Evolutionary conservation across 2,113 vertebrate genomes (phyloP), one percentile per base, ranked within the genome.

Genomic region (Tragelaphus imberbis): DNA sequence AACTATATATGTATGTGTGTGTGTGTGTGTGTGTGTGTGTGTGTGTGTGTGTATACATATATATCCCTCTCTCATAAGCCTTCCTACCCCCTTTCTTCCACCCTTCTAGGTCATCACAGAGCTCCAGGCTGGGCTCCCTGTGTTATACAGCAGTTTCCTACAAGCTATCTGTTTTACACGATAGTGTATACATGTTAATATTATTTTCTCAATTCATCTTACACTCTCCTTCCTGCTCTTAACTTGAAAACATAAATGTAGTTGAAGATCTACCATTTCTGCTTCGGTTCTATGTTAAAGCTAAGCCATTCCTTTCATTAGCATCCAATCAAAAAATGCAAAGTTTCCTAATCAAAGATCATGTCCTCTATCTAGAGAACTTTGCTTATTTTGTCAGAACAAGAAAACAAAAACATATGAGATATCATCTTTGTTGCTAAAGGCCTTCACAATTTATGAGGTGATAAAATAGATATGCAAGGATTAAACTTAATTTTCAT

Each of bases 391-490:
- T 68, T 84, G 77, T 16, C 55, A 63, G 92, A 95, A 68, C 11
- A 84, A 84, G 49, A 92, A 89, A 85, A 77, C 44, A 95, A 95
- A 88, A 68, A 51, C 15, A 55, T 33, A 7, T 30, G 28, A 90
- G 49, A 27, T 51, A 15, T 53, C 23, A 81, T 77, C 2, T 49
- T 40, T 91, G 23, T 21, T 47, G 17, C 59, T 53, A 65, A 71
- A 90, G 71, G 44, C 30, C 79, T 84, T 94, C 79, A 56, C 55
- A 75, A 91, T 75, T 91, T 53, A 96, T 40, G 16, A 87, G 30
- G 8, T 94, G n/a, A 68, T 56, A 80, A 91, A 63, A 55, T 84
- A 19, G 30, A 77, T 16, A 58, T 2, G 8, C 6, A 92, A 23
- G 33, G 49, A 30, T 80, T 92, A 95, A 94, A 55, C 44, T 49